Evolutionary conservation across 2,888 invertebrate genomes (phyloP), one percentile per base, ranked within the genome.

Genomic region (Teleogryllus oceanicus): DNA sequence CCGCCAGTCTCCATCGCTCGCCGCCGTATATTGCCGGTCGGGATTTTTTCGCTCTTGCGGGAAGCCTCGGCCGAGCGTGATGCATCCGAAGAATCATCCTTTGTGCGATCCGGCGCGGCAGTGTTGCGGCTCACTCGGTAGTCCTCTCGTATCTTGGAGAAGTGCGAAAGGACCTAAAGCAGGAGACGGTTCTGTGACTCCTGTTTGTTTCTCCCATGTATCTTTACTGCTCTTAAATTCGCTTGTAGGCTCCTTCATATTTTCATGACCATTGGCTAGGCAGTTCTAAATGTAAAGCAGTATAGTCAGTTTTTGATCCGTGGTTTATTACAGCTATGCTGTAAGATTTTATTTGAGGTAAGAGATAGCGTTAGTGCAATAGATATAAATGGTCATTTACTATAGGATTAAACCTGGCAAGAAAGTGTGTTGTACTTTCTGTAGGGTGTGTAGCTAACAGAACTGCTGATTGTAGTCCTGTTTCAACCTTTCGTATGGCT

Each of bases 1-100:
- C 77, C 77, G 77, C 77, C 77, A 62, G 62, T n/a, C 62, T 62
- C 62, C 62, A 62, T n/a, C 62, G 62, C 49, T 80, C 77, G 78
- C 50, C 80, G 78, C 74, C 78, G 20, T 75, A 78, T 80, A 80
- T 78, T 77, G 79, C 79, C 80, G 81, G 80, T 80, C 79, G 80
- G 79, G 80, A 80, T 77, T 75, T 78, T 78, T 78, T 78, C 78
- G 80, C 80, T 80, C 76, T 75, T 80, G 78, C 80, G 80, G 80
- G 80, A 80, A 80, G 80, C 80, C 80, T 80, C 50, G 78, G 62
- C 62, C 62, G 62, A 62, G 62, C 77, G 80, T 79, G 77, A 79
- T 78, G 77, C 79, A 79, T 62, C 78, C 78, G 78, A 77, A 77
- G 78, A 20, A 78, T 50, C 24, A 21, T 78, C 51, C 21, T 62